Evolutionary conservation across 2,888 invertebrate species (phyloP).

Genomic region (Drosophila borborema): DNA sequence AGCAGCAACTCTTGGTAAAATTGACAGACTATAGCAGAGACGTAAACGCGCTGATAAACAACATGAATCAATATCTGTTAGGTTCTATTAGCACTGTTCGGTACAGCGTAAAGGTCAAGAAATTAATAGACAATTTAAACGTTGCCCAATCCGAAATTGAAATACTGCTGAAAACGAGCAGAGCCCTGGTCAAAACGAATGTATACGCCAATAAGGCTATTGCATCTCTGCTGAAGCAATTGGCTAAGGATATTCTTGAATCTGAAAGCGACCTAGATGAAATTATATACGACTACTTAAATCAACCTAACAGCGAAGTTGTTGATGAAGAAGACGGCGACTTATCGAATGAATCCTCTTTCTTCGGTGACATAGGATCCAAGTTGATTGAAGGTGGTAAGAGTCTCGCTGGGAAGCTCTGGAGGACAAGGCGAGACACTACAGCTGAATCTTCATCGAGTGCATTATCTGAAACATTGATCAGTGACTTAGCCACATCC

Average conservation of each 20-base stretch:
- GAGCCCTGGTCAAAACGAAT: not conserved
- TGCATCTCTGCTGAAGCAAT: not conserved
- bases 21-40: not conserved
- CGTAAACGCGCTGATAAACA: not conserved
- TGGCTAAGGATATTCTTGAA: slow-evolving; percentile 15
- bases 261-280: slow-evolving; percentile 3
- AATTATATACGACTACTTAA: slow-evolving; percentile 12
- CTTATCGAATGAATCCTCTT: not conserved
- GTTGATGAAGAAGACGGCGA: not conserved
- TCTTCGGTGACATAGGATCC: not conserved
- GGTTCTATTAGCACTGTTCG: accelerated
- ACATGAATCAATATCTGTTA: not conserved
- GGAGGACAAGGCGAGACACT: not conserved
- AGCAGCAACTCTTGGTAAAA: slow-evolving; percentile 4
- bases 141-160: not conserved
- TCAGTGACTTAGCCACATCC: not conserved
- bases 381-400: not conserved
- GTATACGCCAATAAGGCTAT: not conserved
- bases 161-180: not conserved
- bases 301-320: too few relatives aligned
- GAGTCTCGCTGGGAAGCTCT: not conserved
- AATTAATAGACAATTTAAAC: not conserved
- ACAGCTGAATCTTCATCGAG: not conserved
- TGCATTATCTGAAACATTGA: not conserved
- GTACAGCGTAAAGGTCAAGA: not conserved